Base-by-base conservation (phyloP, 1,140 invertebrate species). In the Pseudomyrmex cubaensis region DNA sequence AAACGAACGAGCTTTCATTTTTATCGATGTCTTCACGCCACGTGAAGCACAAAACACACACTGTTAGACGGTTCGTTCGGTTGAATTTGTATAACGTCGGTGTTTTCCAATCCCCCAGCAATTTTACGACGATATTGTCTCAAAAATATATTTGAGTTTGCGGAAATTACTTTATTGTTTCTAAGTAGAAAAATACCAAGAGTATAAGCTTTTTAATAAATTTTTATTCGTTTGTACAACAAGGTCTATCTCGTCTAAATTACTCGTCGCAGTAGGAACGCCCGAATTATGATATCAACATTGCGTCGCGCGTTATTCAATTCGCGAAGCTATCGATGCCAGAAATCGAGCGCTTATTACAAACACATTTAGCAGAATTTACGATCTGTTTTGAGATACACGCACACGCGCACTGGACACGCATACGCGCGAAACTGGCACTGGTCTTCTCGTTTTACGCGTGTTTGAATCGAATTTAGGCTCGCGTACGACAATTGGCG, bases 401-500 rank as follows among this genome's bases (percentile, higher is more conserved):
- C 20, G 25, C 13, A 52, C 9, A 12, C 7, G 46, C 10, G n/a
- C 13, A 12, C 2, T 15, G 46, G 5, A 17, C 15, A n/a, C n/a
- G n/a, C n/a, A n/a, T 44, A 20, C 50, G 12, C 12, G 61, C n/a
- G 20, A 76, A 66, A 56, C 48, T 78, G 64, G 44, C 64, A 78
- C 64, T 25, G 25, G 10, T 70, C 9, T 50, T 5, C 17, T 3
- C 20, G n/a, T 48, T 10, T 25, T 76, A 25, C 7, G 44, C n/a
- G n/a, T 57, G 20, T 70, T 25, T 78, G 63, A 69, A 67, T 77
- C 25, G 50, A 46, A 69, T 78, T 56, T 78, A 78, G 35, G 59
- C 10, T 15, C 50, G 52, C 75, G 52, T 48, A 69, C 75, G 35
- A 70, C 64, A 69, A 57, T 77, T 78, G 76, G 52, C 76, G 48